Conservation (phyloP, 2,888 invertebrate genomes). For the Drosophila kanekoi region DNA sequence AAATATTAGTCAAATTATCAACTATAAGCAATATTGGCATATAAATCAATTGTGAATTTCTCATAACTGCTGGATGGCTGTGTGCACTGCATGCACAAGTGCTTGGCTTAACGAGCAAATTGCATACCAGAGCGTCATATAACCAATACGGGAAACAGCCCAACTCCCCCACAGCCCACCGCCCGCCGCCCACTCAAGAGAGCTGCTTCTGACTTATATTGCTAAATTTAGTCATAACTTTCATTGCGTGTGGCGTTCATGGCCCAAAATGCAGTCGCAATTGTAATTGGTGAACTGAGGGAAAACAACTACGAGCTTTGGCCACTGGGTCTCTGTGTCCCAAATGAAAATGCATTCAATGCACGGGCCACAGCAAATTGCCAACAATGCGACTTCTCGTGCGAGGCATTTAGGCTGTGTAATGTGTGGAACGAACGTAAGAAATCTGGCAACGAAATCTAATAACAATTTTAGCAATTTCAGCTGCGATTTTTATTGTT, state of each 20-base stretch:
- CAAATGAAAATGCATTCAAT: constrained; percentile 45
- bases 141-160: constrained; percentile 30
- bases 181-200: not conserved
- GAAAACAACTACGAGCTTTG: constrained; percentile 9
- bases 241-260: constrained; percentile 38
- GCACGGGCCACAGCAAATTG: constrained; percentile 45
- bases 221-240: constrained; percentile 26
- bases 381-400: constrained; percentile 40
- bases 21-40: not conserved
- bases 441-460: constrained; percentile 30
- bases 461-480: constrained; percentile 8
- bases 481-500: constrained; percentile 7
- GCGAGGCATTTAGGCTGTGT: constrained; percentile 54
- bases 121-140: constrained; percentile 18
- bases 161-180: not conserved
- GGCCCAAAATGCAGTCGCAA: constrained; percentile 34
- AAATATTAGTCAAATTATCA: not conserved
- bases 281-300: not conserved
- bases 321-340: constrained; percentile 55
- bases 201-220: not conserved
- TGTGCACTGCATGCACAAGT: constrained; percentile 43
- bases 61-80: not conserved
- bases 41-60: not conserved
- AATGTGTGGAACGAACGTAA: constrained; percentile 62
- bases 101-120: constrained; percentile 26